phyloP scores from a whole-genome alignment of 1,140 invertebrate species.

The Formica exsecta region DNA sequence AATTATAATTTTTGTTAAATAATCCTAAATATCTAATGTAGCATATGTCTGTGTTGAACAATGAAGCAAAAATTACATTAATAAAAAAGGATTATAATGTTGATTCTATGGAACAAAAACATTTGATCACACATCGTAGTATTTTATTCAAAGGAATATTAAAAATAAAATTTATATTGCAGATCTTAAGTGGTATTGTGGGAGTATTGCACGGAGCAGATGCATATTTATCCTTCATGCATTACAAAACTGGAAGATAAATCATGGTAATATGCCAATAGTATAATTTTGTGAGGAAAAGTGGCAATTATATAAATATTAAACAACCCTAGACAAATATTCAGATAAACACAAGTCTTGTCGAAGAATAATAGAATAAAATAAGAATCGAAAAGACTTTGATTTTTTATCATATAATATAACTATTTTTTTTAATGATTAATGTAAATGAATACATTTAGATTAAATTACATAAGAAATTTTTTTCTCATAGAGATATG shows the following conservation, averaged over 20 bases:
- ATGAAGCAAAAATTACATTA: not conserved
- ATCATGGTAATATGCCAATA: not conserved
- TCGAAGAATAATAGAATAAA: not conserved
- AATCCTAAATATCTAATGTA: not conserved
- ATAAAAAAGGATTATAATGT: not conserved
- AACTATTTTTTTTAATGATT: not conserved
- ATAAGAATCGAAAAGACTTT: not conserved
- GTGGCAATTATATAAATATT: slow-evolving; percentile 30
- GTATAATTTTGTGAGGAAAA: not conserved
- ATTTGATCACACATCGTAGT: not conserved
- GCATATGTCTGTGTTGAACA: no score
- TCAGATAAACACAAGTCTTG: not conserved
- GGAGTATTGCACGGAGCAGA: slow-evolving; percentile 91
- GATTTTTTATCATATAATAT: not conserved
- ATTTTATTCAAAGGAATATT: not conserved
- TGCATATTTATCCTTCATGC: slow-evolving; percentile 90
- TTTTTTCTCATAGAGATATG: no score
- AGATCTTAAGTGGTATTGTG: slow-evolving; percentile 91
- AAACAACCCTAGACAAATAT: not conserved
- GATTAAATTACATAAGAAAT: no score
- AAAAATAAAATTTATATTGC: slow-evolving; percentile 77
- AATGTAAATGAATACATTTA: not conserved
- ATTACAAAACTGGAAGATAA: slow-evolving; percentile 87
- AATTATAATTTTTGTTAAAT: not conserved
- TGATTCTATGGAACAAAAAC: not conserved